phyloP scores from a whole-genome alignment of 2,113 vertebrate species.

The Pelusios castaneus region DNA sequence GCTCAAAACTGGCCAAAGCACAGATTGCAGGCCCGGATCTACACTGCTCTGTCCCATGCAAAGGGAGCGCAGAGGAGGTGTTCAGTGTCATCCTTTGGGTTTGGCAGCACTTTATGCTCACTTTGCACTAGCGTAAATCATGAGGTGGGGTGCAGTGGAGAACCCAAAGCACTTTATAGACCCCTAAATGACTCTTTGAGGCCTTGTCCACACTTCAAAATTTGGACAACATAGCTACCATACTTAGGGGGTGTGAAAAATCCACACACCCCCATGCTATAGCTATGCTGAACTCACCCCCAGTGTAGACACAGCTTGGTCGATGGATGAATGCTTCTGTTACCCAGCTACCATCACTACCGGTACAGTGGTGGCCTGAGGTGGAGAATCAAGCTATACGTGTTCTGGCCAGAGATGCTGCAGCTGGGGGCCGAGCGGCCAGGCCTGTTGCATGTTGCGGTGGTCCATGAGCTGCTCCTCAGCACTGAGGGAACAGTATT shows the following conservation, averaged over 20 bases:
- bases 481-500: too few species aligned
- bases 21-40: background rate
- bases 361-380: too few species aligned
- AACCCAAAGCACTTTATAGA: background rate
- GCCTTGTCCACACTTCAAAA: background rate
- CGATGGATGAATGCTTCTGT: background rate
- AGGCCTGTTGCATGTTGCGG: background rate
- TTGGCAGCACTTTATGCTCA: background rate
- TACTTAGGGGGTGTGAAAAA: background rate
- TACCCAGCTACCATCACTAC: background rate
- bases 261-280: background rate
- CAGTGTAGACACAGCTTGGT: background rate
- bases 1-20: background rate
- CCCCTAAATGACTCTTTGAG: background rate
- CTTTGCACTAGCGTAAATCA: background rate
- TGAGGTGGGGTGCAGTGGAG: background rate
- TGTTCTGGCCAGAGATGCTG: too few species aligned
- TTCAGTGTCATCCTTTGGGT: background rate
- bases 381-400: too few species aligned
- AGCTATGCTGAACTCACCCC: background rate
- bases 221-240: background rate
- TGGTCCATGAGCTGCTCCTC: background rate
- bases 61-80: background rate
- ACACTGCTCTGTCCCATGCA: accelerated
- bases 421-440: background rate